Base-by-base conservation (phyloP, 2,888 invertebrate species). In the Esperia sulphurella region DNA sequence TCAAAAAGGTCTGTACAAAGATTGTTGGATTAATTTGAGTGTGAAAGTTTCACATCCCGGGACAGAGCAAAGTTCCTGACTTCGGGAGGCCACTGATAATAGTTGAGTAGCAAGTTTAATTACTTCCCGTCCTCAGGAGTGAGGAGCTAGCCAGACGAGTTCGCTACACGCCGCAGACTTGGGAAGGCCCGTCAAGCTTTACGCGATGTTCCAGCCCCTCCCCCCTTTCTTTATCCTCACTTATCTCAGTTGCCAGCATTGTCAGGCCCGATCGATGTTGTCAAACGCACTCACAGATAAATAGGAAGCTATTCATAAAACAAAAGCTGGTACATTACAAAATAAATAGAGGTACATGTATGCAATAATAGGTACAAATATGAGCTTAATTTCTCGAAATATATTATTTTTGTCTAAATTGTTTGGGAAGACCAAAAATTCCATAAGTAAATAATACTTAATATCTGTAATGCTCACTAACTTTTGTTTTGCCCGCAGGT, bases 21-120 rank as follows among this genome's bases (percentile, higher is more conserved):
- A 76, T 76, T 72, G 69, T 68, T 57, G 61, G 68, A 71, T 70
- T 71, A 79, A 81, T 82, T 81, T 82, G 68, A 76, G 66, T 63
- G 64, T 54, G 67, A 72, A 83, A 83, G 74, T 83, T 83, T 71
- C 69, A 71, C 71, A 77, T 75, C 69, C 69, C 67, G 61, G 70
- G 75, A 78, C 75, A 76, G 63, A 79, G 61, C 53, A 53, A 79
- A 85, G 76, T 84, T 83, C 64, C 59, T 76, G 79, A 76, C 77
- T 82, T 63, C 57, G 60, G 65, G 66, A 73, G 72, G 73, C 69
- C 67, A 68, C 76, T 75, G 83, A 82, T 85, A 84, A 83, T 83
- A 83, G 84, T 83, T 79, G 71, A 79, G 76, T 80, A 79, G 77
- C 77, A 73, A 86, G 79, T 86, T 87, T 86, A 86, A 86, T 86